Conservation (phyloP, 2,113 vertebrate species). For the Thomomys bottae region DNA sequence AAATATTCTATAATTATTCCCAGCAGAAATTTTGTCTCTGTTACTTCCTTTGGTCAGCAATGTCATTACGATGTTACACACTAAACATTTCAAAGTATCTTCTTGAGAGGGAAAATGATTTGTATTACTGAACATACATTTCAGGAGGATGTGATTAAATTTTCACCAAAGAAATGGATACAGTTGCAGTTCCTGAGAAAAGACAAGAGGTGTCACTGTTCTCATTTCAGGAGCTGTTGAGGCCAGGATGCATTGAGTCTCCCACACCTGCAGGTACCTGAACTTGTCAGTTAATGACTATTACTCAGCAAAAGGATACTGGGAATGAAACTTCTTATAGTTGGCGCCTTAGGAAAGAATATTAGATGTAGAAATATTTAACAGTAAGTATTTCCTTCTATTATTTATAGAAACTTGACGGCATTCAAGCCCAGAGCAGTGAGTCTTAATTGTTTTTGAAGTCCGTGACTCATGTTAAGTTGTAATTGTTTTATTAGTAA, state of each 20-base stretch:
- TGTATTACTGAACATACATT: neutral
- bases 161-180: neutral
- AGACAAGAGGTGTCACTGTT: constrained; percentile 61
- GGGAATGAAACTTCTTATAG: neutral
- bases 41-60: neutral
- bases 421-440: neutral
- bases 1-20: neutral
- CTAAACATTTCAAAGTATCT: constrained; percentile 3
- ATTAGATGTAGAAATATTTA: neutral
- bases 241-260: neutral
- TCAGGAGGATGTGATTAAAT: neutral
- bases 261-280: neutral
- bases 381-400: neutral
- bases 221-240: neutral
- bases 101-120: neutral
- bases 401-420: constrained; percentile 21
- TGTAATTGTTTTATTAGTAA: no score
- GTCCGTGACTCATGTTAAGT: neutral
- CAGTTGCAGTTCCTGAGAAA: neutral
- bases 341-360: neutral
- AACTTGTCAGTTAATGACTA: neutral
- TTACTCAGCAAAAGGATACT: neutral
- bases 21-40: neutral
- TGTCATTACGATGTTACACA: neutral
- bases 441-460: neutral